A percentile compares a stretch with the other conserved stretches of the same genome.
phyloP scores from a whole-genome alignment of 2,888 invertebrate genomes.

The Drosophila kokeensis region DNA sequence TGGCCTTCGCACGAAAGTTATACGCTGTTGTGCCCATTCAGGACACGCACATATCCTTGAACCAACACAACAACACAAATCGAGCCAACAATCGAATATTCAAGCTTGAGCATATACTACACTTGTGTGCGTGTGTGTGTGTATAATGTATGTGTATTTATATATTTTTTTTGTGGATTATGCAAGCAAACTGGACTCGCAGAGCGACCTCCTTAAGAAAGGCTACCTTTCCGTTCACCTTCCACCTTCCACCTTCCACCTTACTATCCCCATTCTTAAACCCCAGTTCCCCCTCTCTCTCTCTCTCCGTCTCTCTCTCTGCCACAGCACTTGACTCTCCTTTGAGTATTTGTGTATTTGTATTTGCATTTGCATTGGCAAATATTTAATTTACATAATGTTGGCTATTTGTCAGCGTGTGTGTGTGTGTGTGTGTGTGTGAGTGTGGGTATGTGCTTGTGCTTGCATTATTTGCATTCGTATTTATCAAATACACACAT shows the following conservation, averaged over 20 bases:
- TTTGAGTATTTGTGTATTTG: constrained; percentile 26
- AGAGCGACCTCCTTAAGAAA: constrained; percentile 43
- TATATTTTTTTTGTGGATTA: constrained; percentile 64
- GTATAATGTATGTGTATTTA: constrained; percentile 15
- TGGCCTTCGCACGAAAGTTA: constrained; percentile 77
- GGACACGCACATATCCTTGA: constrained; percentile 76
- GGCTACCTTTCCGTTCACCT: constrained; percentile 7
- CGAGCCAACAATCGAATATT: constrained; percentile 32
- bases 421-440: background rate
- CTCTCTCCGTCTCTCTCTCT: background rate
- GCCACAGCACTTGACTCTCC: constrained; percentile 39
- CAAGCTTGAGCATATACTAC: constrained; percentile 12
- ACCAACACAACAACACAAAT: constrained; percentile 20
- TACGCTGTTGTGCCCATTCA: constrained; percentile 36
- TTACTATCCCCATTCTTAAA: background rate
- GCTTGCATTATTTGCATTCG: constrained; percentile 60
- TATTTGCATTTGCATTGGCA: constrained; percentile 52
- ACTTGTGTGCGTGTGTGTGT: background rate
- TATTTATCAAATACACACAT: constrained; percentile 53
- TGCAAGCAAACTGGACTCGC: constrained; percentile 60
- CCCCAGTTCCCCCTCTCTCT: background rate
- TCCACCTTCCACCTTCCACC: no score
- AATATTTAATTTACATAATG: constrained; percentile 80
- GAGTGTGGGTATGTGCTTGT: background rate
- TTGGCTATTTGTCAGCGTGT: constrained; percentile 54